Evolutionary conservation across 2,888 invertebrate genomes (phyloP).

Genomic region (Ganaspis brasiliensis): DNA sequence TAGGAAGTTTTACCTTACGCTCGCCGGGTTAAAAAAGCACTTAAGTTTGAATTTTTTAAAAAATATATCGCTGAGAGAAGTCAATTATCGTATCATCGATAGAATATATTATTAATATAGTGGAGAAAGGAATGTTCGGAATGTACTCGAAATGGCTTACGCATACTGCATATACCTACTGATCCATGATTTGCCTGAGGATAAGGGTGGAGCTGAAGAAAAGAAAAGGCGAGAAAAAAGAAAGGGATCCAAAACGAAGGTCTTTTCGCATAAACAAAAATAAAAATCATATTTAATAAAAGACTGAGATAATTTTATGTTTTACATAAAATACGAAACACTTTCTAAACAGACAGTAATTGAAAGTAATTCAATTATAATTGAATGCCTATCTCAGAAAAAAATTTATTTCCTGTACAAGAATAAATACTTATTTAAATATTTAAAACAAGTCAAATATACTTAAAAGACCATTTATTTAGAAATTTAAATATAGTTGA

Average conservation of each 20-base stretch:
- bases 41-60: too few relatives aligned
- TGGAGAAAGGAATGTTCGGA: slow-evolving; percentile 49
- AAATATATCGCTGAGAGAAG: slow-evolving; percentile 51
- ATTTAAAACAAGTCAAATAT: too few relatives aligned
- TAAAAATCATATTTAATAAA: slow-evolving; percentile 72
- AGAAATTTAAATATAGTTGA: too few relatives aligned
- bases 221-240: slow-evolving; percentile 58
- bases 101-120: slow-evolving; percentile 61
- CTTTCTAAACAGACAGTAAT: slow-evolving; percentile 45
- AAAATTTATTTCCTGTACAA: too few relatives aligned
- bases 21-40: too few relatives aligned
- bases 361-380: too few relatives aligned
- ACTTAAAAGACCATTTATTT: too few relatives aligned
- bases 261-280: slow-evolving; percentile 74
- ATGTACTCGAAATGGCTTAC: slow-evolving; percentile 18
- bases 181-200: slow-evolving; percentile 71
- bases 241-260: slow-evolving; percentile 53
- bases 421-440: too few relatives aligned
- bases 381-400: too few relatives aligned
- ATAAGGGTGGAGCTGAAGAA: slow-evolving; percentile 75
- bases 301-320: too few relatives aligned
- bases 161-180: slow-evolving; percentile 21
- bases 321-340: slow-evolving; percentile 46
- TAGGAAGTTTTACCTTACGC: too few relatives aligned
- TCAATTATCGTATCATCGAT: slow-evolving; percentile 73